Base-by-base conservation (phyloP, 2,888 invertebrate genomes). In the Drosophila mayaguana region DNA sequence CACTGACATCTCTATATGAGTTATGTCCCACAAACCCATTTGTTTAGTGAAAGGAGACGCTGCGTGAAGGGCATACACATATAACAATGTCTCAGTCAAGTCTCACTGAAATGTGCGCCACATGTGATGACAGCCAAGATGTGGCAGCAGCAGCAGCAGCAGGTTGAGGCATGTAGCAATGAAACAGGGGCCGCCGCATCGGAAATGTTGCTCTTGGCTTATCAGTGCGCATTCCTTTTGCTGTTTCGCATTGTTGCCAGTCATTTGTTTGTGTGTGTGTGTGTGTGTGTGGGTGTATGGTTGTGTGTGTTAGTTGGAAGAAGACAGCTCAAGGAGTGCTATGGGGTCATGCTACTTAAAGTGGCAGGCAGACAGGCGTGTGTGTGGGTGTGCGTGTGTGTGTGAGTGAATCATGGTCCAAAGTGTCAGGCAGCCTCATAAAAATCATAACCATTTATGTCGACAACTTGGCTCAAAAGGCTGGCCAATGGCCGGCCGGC, bases 401-500 rank as follows among this genome's bases (percentile, higher is more conserved):
- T 62, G 70, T 81, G 84, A 83, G 72, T 87, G 85, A 83, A 56
- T 82, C 85, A 82, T 77, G 78, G 65, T 56, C 66, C 62, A 87
- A 81, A 77, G 78, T 88, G 88, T 85, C 67, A 72, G 78, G 66
- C 69, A 64, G 46, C 74, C 72, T 80, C 87, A 88, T 84, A 88
- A 84, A 87, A 84, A 88, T 88, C 88, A 88, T 84, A 84, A 88
- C 72, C 88, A 81, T 84, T 84, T 78, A 88, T 70, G 63, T 54
- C 62, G 22, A 64, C 77, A 70, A 66, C 57, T 74, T 74, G 73
- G 63, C 63, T 63, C 51, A 28, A 59, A 63, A 48, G 60, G 36
- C 60, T 48, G 65, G 5, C 78, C 70, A 20, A 28, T 51, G 64
- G 62, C 51, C 64, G 34, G 38, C 36, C 4, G 11, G 32, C 28